Evolutionary conservation across 2,888 invertebrate genomes (phyloP).

Genomic region (Cremastinae sp.): DNA sequence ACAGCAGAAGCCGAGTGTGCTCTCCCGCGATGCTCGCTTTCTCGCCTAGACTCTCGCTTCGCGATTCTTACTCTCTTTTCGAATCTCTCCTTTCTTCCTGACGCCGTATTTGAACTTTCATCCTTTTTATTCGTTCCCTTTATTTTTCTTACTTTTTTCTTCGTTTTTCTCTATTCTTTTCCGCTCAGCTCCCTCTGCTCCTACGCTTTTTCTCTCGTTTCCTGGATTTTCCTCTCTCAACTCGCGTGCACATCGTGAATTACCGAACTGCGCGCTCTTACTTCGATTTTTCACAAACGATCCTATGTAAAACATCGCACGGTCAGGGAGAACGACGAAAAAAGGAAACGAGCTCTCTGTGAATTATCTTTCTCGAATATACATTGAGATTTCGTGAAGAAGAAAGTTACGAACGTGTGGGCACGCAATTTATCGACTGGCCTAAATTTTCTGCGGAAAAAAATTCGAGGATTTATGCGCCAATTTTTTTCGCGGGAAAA

Average conservation of each 20-base stretch:
- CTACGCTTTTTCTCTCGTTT: slow-evolving; percentile 24
- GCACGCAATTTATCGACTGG: too few relatives aligned
- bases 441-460: slow-evolving; percentile 5
- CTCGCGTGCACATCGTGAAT: slow-evolving; percentile 47
- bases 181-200: slow-evolving; percentile 44
- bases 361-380: too few relatives aligned
- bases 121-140: slow-evolving; percentile 72
- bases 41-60: slow-evolving; percentile 66
- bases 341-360: neutral
- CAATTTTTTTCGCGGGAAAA: too few relatives aligned
- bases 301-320: slow-evolving; percentile 2
- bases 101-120: slow-evolving; percentile 82
- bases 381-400: too few relatives aligned
- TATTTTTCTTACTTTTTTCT: slow-evolving; percentile 4
- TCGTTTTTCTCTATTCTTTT: slow-evolving; percentile 74
- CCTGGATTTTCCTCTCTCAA: slow-evolving; percentile 31
- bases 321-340: neutral
- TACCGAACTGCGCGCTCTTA: slow-evolving; percentile 44
- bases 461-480: neutral
- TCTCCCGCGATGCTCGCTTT: slow-evolving; percentile 48
- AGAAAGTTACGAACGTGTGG: too few relatives aligned
- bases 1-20: slow-evolving; percentile 63
- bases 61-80: slow-evolving; percentile 58
- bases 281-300: slow-evolving; percentile 35
- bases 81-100: slow-evolving; percentile 76